These are phyloP conservation scores for Trachelipus rathkii DNA, from an alignment of 1,140 invertebrate species.

Conservation along the genomic window DNA sequence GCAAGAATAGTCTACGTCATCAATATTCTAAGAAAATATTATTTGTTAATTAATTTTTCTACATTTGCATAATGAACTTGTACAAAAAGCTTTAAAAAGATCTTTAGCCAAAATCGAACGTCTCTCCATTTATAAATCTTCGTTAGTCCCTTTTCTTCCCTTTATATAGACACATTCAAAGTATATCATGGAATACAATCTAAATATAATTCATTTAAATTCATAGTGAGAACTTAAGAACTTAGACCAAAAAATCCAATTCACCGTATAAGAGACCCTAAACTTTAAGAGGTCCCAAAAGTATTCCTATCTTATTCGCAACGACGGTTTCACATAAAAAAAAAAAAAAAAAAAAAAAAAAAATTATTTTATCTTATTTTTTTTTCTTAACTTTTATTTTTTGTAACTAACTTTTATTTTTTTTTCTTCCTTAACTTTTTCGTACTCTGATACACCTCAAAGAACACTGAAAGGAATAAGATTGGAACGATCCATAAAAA, in stretches of 20 bases:
- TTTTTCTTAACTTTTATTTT: background rate
- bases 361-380: too few relatives aligned
- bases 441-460: constrained; percentile 8
- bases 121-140: too few relatives aligned
- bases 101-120: too few relatives aligned
- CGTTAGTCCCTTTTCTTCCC: too few relatives aligned
- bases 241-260: background rate
- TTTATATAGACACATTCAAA: too few relatives aligned
- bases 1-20: too few relatives aligned
- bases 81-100: too few relatives aligned
- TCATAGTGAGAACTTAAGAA: background rate
- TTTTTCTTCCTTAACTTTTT: background rate
- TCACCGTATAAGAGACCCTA: background rate
- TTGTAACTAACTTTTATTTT: background rate
- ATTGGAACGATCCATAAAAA: constrained; percentile 1
- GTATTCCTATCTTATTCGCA: constrained; percentile 1
- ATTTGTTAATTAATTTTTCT: too few relatives aligned
- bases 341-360: background rate
- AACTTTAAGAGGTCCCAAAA: constrained; percentile 7
- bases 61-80: too few relatives aligned
- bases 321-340: background rate
- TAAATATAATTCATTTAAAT: constrained; percentile 10
- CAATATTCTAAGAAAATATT: too few relatives aligned
- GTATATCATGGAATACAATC: background rate
- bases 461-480: constrained; percentile 3